phyloP scores from a whole-genome alignment of 2,797 vertebrate genomes.

The Tympanoctomys barrerae region DNA sequence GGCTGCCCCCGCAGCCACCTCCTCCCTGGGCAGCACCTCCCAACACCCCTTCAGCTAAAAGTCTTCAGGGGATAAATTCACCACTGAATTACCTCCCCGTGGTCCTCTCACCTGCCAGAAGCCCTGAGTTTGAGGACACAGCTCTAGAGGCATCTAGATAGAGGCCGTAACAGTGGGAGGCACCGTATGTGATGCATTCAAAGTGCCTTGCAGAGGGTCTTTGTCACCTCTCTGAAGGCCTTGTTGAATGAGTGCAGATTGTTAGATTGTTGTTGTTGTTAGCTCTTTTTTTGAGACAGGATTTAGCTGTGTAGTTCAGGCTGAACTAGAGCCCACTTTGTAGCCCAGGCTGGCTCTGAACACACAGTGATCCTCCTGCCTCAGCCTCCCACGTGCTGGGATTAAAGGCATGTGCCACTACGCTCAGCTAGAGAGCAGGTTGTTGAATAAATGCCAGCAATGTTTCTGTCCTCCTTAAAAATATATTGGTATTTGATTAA shows the following conservation, averaged over 20 bases:
- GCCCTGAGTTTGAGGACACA: neutral
- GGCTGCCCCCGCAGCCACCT: neutral
- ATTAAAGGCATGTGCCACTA: no score
- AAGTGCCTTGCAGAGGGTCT: neutral
- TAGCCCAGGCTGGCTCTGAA: no score
- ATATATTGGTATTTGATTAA: neutral
- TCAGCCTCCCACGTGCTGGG: no score
- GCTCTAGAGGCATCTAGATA: neutral
- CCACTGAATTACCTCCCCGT: neutral
- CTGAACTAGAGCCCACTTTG: no score
- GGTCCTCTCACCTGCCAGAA: neutral
- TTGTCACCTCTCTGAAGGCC: neutral
- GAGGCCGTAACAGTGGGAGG: neutral
- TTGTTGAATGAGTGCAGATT: neutral
- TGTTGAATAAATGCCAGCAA: neutral
- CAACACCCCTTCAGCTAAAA: neutral
- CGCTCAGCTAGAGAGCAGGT: neutral
- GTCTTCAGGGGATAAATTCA: neutral
- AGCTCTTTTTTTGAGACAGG: no score
- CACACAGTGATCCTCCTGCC: no score
- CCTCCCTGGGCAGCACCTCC: neutral
- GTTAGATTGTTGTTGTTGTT: neutral
- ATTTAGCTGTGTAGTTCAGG: no score
- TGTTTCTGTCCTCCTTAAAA: constrained; percentile 14
- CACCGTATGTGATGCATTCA: neutral